Base-by-base conservation (phyloP, 2,113 vertebrate genomes). In the Daboia siamensis region DNA sequence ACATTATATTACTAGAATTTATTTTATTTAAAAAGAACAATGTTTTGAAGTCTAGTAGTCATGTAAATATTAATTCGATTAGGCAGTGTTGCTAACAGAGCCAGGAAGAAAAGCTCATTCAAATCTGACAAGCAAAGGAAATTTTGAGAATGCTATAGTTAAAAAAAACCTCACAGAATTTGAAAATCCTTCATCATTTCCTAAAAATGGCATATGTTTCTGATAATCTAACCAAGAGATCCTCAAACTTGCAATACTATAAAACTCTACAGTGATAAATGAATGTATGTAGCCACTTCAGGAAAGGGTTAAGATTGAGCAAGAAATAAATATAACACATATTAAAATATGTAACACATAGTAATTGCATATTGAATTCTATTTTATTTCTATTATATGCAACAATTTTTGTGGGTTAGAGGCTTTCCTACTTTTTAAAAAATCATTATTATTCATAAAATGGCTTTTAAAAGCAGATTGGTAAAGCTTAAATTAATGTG, bases 401-500 rank as follows among this genome's bases (percentile, higher is more conserved):
- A 87, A 91, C 0, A 80, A 17, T 95, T 95, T 21, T 94, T 95
- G 15, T 90, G 10, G 33, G 93, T 48, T 92, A 88, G 92, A 91
- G 64, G 90, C 90, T 61, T 93, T 90, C 2, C 0, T 23, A 80
- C 33, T 80, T 94, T n/a, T 91, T 59, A 93, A 15, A 90, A 89
- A 86, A 46, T 64, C 8, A 93, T 94, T 7, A 64, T 95, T 95
- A 95, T 93, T 4, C 1, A 69, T 91, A 93, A 93, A 90, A 91
- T 29, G 26, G 0, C 91, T 88, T 94, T 90, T 13, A 56, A 95
- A 94, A 92, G 21, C 23, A 39, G 59, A 0, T 15, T 94, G n/a
- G 20, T 93, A 95, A 93, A 1, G 94, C 92, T 93, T 88, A 93
- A 94, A 94, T 94, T 87, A 92, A 93, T 94, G 52, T 29, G 17